A percentile compares a stretch with the other conserved stretches of the same genome.
These are phyloP conservation scores for Agonopterix subpropinquella DNA, from an alignment of 2,888 invertebrate species.

Conservation along the genomic window DNA sequence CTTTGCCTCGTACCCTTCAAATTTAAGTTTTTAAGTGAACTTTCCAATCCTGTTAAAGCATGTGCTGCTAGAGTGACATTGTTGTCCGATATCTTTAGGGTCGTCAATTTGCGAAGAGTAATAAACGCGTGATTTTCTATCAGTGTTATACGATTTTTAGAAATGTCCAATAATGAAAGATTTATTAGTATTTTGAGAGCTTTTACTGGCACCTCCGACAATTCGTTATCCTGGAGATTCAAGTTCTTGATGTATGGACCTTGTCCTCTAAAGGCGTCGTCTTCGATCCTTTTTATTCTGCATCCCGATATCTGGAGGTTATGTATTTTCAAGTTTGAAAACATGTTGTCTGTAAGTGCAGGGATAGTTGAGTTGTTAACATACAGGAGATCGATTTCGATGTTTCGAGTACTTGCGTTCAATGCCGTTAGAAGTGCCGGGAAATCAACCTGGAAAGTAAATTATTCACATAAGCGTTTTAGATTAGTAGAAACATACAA, in stretches of 20 bases:
- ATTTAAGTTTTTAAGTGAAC: constrained; percentile 89
- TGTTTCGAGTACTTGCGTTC: constrained; percentile 80
- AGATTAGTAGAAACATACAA: too few relatives aligned
- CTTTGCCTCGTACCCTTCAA: constrained; percentile 91
- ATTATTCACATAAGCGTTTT: too few relatives aligned
- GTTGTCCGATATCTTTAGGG: constrained; percentile 91
- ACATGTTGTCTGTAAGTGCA: constrained; percentile 79
- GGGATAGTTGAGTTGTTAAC: constrained; percentile 90
- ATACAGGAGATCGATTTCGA: constrained; percentile 88
- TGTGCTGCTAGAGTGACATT: constrained; percentile 83
- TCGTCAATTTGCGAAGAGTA: constrained; percentile 83
- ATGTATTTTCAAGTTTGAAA: constrained; percentile 82
- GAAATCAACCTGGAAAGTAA: constrained; percentile 80
- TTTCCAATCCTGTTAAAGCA: constrained; percentile 87
- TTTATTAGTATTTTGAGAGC: constrained; percentile 81
- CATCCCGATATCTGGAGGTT: constrained; percentile 92
- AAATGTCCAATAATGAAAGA: constrained; percentile 88
- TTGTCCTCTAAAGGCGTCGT: constrained; percentile 88
- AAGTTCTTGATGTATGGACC: constrained; percentile 87
- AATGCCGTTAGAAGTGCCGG: constrained; percentile 82
- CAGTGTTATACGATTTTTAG: constrained; percentile 84
- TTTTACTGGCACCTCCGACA: constrained; percentile 85
- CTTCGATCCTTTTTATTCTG: constrained; percentile 81
- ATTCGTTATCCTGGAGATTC: constrained; percentile 89
- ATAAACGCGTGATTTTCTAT: constrained; percentile 86